A percentile compares a stretch with the other conserved stretches of the same genome.
Evolutionary conservation across 2,797 vertebrate species (phyloP).

Genomic region (Pyrocephalus nanus): DNA sequence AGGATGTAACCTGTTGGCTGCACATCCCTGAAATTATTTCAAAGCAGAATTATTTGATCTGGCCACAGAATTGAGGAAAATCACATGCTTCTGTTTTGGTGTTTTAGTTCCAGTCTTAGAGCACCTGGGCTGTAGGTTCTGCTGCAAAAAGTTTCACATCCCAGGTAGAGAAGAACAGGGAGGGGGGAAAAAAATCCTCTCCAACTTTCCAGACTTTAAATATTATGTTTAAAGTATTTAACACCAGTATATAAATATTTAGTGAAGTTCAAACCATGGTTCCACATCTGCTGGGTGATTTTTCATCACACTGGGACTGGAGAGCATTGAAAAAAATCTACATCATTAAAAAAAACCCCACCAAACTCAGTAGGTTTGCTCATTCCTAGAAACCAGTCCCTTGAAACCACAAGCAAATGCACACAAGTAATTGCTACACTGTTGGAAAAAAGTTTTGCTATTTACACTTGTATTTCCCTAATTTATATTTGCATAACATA

Average conservation of each 20-base stretch:
- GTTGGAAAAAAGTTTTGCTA: not conserved
- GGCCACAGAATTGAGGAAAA: not conserved
- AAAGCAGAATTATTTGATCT: not conserved
- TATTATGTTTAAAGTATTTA: not conserved
- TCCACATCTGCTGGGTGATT: not conserved
- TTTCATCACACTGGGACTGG: not conserved
- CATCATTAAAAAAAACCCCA: not conserved
- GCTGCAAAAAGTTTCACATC: not conserved
- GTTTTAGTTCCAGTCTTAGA: not conserved
- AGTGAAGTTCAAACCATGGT: not conserved
- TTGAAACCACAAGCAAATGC: not conserved
- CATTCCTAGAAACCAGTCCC: not conserved
- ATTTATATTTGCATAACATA: not conserved
- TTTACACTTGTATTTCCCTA: not conserved
- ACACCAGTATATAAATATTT: not conserved
- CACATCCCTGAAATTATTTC: not conserved
- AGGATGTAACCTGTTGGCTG: rapidly evolving
- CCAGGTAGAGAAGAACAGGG: not conserved
- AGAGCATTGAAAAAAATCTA: not conserved
- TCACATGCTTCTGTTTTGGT: not conserved
- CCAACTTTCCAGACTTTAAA: not conserved
- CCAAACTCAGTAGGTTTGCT: not conserved
- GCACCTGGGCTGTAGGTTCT: not conserved
- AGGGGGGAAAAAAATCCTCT: rapidly evolving
- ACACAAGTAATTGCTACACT: not conserved